A percentile compares a stretch with the other conserved stretches of the same genome.
Conservation (phyloP, 2,888 invertebrate genomes). For the Chrysotoxum bicinctum region DNA sequence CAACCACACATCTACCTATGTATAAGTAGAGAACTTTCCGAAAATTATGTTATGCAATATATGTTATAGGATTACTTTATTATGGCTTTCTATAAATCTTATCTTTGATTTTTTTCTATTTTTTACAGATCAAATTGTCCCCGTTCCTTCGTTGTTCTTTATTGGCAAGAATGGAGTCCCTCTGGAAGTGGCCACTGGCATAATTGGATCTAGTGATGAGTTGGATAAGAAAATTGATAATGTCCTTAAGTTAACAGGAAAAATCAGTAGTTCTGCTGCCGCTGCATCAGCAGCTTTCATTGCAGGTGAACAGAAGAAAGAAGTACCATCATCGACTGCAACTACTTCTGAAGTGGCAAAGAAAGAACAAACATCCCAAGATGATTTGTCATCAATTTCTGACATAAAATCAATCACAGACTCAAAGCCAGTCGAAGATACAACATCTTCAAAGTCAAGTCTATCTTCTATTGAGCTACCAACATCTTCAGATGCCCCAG, state of each 20-base stretch:
- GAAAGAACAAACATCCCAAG: conserved; percentile 3
- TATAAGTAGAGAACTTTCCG: too few species aligned
- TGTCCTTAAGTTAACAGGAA: conserved; percentile 80
- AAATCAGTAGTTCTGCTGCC: conserved; percentile 14
- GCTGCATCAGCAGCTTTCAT: conserved; percentile 60
- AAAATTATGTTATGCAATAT: too few species aligned
- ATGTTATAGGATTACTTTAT: too few species aligned
- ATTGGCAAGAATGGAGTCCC: conserved; percentile 92
- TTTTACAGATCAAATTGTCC: conserved; percentile 86
- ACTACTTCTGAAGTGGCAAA: background rate
- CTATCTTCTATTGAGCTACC: conserved; percentile 31
- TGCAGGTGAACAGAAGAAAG: conserved; percentile 86
- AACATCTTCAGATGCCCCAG: conserved; percentile 26
- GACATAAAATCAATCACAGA: conserved; percentile 18
- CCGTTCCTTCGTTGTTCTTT: conserved; percentile 92
- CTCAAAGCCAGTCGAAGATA: conserved; percentile 30
- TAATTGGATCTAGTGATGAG: conserved; percentile 83
- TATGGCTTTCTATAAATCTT: too few species aligned
- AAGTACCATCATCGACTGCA: conserved; percentile 46
- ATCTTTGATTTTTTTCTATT: background rate
- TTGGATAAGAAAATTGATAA: conserved; percentile 86
- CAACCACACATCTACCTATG: too few species aligned
- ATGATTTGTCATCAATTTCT: background rate
- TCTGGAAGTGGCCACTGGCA: conserved; percentile 89
- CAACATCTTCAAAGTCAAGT: conserved; percentile 36